These are phyloP conservation scores for Lerista edwardsae DNA, from an alignment of 2,797 vertebrate species.

Conservation along the genomic window DNA sequence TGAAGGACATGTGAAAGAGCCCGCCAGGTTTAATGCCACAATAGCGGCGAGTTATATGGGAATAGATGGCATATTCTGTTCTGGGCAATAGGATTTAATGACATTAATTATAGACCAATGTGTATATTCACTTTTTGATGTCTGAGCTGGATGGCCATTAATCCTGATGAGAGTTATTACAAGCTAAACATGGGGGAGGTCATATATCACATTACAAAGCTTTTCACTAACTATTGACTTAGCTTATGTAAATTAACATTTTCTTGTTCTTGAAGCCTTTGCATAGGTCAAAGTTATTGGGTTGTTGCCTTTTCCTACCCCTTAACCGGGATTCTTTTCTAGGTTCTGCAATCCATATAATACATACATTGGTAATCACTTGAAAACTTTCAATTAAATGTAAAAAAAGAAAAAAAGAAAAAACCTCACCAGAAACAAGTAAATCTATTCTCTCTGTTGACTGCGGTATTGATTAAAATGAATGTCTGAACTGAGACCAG, in stretches of 20 bases:
- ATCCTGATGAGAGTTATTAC: constrained; percentile 7
- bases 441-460: constrained; percentile 83
- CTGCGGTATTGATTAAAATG: constrained; percentile 83
- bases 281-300: neutral
- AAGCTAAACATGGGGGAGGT: constrained; percentile 35
- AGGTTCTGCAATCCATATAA: constrained; percentile 65
- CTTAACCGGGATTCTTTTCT: constrained; percentile 63
- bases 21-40: neutral
- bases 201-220: constrained; percentile 8
- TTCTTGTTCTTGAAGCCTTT: neutral
- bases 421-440: constrained; percentile 69
- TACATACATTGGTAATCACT: constrained; percentile 75
- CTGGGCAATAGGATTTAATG: neutral
- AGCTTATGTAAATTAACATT: neutral
- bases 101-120: neutral
- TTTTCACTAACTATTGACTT: constrained; percentile 17
- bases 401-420: constrained; percentile 62
- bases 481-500: constrained; percentile 75
- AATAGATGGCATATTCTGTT: neutral
- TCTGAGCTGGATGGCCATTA: constrained; percentile 41
- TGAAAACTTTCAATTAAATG: constrained; percentile 81
- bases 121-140: fast-evolving
- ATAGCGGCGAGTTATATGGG: neutral
- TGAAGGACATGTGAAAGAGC: neutral
- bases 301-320: neutral